phyloP scores from a whole-genome alignment of 2,113 vertebrate genomes.

The Urocolius indicus region DNA sequence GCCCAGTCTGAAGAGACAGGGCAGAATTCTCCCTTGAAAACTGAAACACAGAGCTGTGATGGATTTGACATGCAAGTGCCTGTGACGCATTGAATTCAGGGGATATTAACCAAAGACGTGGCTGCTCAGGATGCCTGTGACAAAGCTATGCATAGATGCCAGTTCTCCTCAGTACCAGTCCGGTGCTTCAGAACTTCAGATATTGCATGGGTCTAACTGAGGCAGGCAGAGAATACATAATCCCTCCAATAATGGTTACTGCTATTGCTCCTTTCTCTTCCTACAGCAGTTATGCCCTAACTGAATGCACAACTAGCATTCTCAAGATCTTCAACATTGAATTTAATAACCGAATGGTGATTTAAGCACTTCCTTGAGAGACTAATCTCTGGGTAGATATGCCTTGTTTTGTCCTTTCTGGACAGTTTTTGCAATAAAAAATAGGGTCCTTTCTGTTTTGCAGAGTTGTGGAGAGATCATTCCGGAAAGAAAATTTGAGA shows the following conservation, averaged over 20 bases:
- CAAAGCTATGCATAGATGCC: background rate
- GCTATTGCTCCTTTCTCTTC: background rate
- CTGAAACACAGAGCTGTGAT: background rate
- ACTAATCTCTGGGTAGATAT: background rate
- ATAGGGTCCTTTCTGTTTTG: background rate
- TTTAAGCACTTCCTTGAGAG: background rate
- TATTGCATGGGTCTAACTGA: background rate
- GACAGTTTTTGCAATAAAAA: background rate
- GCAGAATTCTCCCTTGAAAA: background rate
- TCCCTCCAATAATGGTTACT: background rate
- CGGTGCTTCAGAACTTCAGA: background rate
- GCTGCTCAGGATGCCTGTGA: background rate
- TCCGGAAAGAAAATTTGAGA: background rate
- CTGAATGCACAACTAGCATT: background rate
- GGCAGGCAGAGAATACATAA: background rate
- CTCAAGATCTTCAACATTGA: background rate
- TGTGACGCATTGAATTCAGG: background rate
- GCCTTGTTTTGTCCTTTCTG: background rate
- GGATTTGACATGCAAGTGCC: background rate
- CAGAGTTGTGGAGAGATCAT: background rate
- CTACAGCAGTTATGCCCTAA: fast-evolving
- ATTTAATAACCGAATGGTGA: background rate
- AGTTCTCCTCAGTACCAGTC: background rate
- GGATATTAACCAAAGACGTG: background rate
- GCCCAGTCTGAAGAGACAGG: background rate